These are phyloP conservation scores for Lysiphlebus fabarum DNA, from an alignment of 1,140 invertebrate genomes.

Conservation along the genomic window DNA sequence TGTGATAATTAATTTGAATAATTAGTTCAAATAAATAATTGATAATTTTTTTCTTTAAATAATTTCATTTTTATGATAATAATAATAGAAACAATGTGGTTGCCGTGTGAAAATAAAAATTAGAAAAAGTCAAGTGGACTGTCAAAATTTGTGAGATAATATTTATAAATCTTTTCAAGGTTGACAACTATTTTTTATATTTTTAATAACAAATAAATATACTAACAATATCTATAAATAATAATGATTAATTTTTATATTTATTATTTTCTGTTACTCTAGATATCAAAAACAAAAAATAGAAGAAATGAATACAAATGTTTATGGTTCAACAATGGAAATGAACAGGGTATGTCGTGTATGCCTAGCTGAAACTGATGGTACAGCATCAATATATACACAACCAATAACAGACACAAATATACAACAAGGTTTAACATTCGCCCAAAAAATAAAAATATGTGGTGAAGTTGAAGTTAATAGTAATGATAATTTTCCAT, in stretches of 20 bases:
- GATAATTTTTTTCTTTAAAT: too few species aligned
- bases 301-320: conserved; percentile 38
- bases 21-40: too few species aligned
- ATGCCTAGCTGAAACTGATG: conserved; percentile 45
- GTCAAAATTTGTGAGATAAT: conserved; percentile 17
- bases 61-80: too few species aligned
- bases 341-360: conserved; percentile 49
- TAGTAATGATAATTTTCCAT: conserved; percentile 49
- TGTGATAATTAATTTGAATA: too few species aligned
- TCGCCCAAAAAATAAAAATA: conserved; percentile 47
- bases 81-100: background rate
- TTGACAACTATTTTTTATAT: conserved; percentile 18
- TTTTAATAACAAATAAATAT: background rate
- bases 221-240: too few species aligned
- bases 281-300: conserved; percentile 2
- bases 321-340: conserved; percentile 42
- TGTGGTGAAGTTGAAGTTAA: conserved; percentile 49
- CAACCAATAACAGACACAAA: too few species aligned
- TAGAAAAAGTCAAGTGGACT: background rate
- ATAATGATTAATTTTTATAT: too few species aligned
- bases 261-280: background rate
- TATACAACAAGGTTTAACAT: conserved; percentile 29
- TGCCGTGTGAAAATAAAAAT: background rate
- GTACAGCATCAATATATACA: conserved; percentile 39
- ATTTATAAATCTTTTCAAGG: background rate